Evolutionary conservation across 2,113 vertebrate species (phyloP).

Genomic region (Phoenicopterus ruber): DNA sequence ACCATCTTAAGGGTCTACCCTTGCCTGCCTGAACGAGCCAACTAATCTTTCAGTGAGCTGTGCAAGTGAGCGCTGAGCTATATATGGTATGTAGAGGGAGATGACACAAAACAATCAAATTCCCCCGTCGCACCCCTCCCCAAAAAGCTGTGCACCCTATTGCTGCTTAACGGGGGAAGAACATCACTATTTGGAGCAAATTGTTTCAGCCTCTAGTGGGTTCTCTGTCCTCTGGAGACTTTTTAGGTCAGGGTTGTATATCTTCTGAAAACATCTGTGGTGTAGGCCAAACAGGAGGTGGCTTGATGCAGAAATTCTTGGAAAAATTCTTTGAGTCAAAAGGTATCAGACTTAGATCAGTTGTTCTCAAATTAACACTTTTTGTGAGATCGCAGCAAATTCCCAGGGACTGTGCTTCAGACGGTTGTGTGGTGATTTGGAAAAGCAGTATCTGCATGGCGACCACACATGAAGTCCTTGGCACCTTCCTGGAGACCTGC

Average conservation of each 20-base stretch:
- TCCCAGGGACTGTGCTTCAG: neutral
- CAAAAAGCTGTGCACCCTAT: neutral
- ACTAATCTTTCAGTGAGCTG: conserved; percentile 11
- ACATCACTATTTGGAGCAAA: neutral
- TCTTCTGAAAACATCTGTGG: neutral
- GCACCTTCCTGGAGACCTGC: neutral
- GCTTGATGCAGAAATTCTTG: neutral
- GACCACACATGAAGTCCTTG: neutral
- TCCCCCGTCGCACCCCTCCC: neutral
- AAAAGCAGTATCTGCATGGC: neutral
- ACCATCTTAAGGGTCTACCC: conserved; percentile 53
- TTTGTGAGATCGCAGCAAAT: neutral
- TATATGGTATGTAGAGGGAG: neutral
- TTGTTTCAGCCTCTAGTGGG: neutral
- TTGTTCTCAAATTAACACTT: neutral
- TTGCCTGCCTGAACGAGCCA: neutral
- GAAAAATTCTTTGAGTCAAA: neutral
- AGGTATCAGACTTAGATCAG: neutral
- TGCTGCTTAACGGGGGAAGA: neutral
- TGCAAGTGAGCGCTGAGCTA: neutral
- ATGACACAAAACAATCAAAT: neutral
- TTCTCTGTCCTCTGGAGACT: neutral
- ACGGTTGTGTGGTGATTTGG: neutral
- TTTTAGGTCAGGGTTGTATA: neutral
- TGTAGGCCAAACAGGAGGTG: neutral